A percentile compares a stretch with the other conserved stretches of the same genome.
These are phyloP conservation scores for Eupeodes latifasciatus DNA, from an alignment of 2,888 invertebrate species.

Conservation along the genomic window DNA sequence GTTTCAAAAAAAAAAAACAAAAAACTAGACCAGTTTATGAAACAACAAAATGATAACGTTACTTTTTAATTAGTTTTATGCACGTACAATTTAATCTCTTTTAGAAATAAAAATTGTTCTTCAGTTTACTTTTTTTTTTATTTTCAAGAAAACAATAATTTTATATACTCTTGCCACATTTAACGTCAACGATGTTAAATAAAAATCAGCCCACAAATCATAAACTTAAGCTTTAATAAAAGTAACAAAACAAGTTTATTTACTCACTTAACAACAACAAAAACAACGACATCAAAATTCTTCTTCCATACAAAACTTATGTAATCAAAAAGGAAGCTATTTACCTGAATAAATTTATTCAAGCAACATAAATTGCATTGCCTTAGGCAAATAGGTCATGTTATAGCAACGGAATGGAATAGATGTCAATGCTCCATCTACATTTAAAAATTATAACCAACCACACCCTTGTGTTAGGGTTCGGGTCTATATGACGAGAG, in stretches of 20 bases:
- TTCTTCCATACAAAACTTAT: slow-evolving; percentile 26
- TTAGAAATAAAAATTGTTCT: too few relatives aligned
- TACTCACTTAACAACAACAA: slow-evolving; percentile 9
- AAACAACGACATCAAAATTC: background rate
- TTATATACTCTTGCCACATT: too few relatives aligned
- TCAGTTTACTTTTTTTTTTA: background rate
- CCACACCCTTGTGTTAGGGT: slow-evolving; percentile 39
- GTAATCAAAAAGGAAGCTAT: slow-evolving; percentile 42
- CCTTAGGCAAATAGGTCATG: slow-evolving; percentile 56
- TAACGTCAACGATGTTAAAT: background rate
- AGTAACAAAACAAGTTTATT: slow-evolving; percentile 29
- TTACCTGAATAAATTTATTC: slow-evolving; percentile 43
- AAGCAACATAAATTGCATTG: slow-evolving; percentile 45
- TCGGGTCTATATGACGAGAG: slow-evolving; percentile 6
- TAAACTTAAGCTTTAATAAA: slow-evolving; percentile 28
- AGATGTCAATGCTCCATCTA: slow-evolving; percentile 60
- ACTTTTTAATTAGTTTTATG: too few relatives aligned
- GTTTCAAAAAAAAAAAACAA: too few relatives aligned
- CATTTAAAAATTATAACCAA: slow-evolving; percentile 35
- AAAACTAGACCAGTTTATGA: too few relatives aligned
- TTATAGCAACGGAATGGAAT: slow-evolving; percentile 15
- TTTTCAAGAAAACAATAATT: background rate
- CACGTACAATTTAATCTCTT: too few relatives aligned
- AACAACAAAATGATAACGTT: too few relatives aligned
- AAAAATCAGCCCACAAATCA: slow-evolving; percentile 2